Conservation (phyloP, 2,113 vertebrate genomes). For the Aspidoscelis tigris region DNA sequence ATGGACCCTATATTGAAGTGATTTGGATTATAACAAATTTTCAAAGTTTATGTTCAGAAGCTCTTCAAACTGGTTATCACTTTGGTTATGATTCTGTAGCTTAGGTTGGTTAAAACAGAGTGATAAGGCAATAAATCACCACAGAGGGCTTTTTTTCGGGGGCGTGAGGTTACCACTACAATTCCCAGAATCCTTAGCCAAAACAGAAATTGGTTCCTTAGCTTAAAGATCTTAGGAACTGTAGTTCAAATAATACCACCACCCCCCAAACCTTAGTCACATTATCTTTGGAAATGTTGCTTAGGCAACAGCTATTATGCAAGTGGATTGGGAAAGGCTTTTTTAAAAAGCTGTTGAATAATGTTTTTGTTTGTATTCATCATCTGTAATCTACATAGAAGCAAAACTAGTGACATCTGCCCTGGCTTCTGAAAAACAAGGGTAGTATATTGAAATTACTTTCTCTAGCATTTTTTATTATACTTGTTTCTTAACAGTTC, state of each 20-base stretch:
- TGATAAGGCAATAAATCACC: not conserved
- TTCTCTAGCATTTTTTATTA: too few species aligned
- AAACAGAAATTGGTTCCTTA: not conserved
- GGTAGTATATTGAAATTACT: too few species aligned
- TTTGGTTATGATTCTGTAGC: not conserved
- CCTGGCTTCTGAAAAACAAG: not conserved
- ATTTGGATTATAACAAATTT: slow-evolving; percentile 55
- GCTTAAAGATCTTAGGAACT: not conserved
- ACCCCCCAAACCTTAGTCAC: not conserved
- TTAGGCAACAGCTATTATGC: not conserved
- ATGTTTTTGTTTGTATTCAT: not conserved
- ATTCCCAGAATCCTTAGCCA: not conserved
- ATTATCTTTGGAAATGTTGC: not conserved
- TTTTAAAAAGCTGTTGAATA: not conserved
- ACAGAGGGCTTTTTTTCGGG: not conserved
- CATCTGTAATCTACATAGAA: not conserved
- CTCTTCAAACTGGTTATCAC: slow-evolving; percentile 33
- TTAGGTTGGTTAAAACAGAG: not conserved
- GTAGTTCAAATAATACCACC: not conserved
- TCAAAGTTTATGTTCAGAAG: slow-evolving; percentile 47
- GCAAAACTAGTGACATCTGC: not conserved
- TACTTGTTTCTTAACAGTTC: too few species aligned
- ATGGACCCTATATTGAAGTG: slow-evolving; percentile 52
- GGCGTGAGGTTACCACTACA: too few species aligned
- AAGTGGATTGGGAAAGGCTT: not conserved